Percentiles rank a stretch among this genome's conserved stretches.
Evolutionary conservation across 2,888 invertebrate species (phyloP).

Genomic region (Ormia ochracea): DNA sequence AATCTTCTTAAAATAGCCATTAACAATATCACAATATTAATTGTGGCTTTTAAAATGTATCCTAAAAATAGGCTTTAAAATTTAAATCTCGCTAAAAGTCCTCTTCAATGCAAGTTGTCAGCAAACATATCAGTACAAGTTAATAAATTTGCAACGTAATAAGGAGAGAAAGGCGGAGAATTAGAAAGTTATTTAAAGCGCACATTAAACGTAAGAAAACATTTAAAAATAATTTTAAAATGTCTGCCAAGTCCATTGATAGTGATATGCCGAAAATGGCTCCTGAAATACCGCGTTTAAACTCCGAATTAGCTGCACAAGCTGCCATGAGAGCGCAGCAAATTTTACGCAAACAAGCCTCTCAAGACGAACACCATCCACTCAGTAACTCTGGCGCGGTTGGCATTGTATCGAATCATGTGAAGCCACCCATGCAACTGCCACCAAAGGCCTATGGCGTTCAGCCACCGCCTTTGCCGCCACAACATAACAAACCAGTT

Average conservation of each 20-base stretch:
- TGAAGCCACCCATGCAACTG: constrained; percentile 52
- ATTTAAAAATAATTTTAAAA: constrained; percentile 46
- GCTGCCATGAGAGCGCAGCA: constrained; percentile 76
- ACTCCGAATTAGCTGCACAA: constrained; percentile 76
- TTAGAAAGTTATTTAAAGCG: constrained; percentile 14
- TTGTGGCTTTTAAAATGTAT: background rate
- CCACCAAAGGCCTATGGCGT: constrained; percentile 65
- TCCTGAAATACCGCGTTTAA: constrained; percentile 75
- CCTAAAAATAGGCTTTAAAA: constrained; percentile 34
- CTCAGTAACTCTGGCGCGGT: background rate
- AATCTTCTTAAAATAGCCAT: background rate
- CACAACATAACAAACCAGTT: constrained; percentile 69
- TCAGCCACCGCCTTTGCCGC: constrained; percentile 69
- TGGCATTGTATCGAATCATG: constrained; percentile 19
- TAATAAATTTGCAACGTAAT: background rate
- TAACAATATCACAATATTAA: background rate
- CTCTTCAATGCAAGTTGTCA: background rate
- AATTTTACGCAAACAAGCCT: constrained; percentile 72
- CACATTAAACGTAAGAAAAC: constrained; percentile 19
- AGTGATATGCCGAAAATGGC: constrained; percentile 71
- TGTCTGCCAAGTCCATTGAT: constrained; percentile 69
- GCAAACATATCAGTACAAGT: constrained; percentile 16
- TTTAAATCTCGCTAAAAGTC: background rate
- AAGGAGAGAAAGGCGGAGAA: background rate
- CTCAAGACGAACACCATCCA: constrained; percentile 67